Conservation (phyloP, 2,888 invertebrate species). For the Bombyx huttoni region DNA sequence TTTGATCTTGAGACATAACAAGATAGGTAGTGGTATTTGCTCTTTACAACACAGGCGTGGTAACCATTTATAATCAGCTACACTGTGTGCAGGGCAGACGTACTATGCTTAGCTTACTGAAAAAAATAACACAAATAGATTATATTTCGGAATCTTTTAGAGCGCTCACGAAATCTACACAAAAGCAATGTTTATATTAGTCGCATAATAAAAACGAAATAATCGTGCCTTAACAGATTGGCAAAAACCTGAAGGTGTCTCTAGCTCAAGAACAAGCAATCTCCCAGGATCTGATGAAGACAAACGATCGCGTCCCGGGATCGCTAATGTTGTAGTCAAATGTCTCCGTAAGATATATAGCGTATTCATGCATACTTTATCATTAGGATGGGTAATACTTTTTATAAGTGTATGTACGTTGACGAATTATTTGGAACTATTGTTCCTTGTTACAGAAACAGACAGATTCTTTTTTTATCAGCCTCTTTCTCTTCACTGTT, state of each 20-base stretch:
- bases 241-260: slow-evolving; percentile 5
- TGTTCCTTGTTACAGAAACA: no score
- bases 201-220: not conserved
- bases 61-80: no score
- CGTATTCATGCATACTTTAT: slow-evolving; percentile 14
- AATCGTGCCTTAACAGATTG: not conserved
- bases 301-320: slow-evolving; percentile 15
- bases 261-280: slow-evolving; percentile 9
- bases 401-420: not conserved
- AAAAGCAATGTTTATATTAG: not conserved
- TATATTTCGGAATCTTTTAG: no score
- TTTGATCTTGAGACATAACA: no score
- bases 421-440: no score
- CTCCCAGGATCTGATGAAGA: slow-evolving; percentile 26
- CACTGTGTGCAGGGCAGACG: no score
- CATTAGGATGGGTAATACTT: not conserved
- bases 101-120: no score
- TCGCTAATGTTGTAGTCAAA: slow-evolving; percentile 12
- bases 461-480: no score
- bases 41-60: no score
- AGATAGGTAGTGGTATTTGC: no score
- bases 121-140: no score
- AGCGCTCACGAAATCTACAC: not conserved
- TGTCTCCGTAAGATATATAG: slow-evolving; percentile 7
- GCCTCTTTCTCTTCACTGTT: no score